Conservation (phyloP, 2,888 invertebrate genomes). For the Galeruca laticollis region DNA sequence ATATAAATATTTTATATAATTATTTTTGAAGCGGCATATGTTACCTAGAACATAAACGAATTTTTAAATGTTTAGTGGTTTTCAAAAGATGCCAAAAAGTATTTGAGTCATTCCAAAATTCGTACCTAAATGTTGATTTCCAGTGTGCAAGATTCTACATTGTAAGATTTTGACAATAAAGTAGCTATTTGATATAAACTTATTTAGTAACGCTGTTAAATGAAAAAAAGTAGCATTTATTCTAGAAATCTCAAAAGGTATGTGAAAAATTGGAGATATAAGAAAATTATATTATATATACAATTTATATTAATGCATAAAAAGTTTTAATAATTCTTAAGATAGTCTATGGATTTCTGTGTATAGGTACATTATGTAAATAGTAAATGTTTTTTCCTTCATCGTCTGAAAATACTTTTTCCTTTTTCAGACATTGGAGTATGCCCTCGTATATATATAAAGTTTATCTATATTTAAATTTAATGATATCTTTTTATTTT, state of each 20-base stretch:
- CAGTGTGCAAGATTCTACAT: conserved; percentile 63
- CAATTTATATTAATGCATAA: conserved; percentile 64
- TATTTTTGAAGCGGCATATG: conserved; percentile 4
- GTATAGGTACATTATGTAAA: conserved; percentile 63
- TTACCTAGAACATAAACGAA: background rate
- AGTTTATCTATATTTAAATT: conserved; percentile 44
- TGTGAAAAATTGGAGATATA: conserved; percentile 63
- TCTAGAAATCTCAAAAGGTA: conserved; percentile 62
- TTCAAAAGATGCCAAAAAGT: conserved; percentile 34
- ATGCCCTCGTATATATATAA: conserved; percentile 37
- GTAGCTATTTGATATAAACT: conserved; percentile 67
- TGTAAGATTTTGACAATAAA: conserved; percentile 68
- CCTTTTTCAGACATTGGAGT: conserved; percentile 41
- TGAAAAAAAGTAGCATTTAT: conserved; percentile 65
- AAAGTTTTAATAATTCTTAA: conserved; percentile 62
- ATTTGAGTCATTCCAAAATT: conserved; percentile 66
- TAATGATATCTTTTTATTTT: conserved; percentile 49
- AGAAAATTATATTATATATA: conserved; percentile 59
- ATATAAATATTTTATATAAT: conserved; percentile 2
- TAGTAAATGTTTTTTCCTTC: conserved; percentile 58
- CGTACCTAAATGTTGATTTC: conserved; percentile 66
- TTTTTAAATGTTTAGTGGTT: conserved; percentile 3
- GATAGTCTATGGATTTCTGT: conserved; percentile 63
- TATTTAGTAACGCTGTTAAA: conserved; percentile 64
- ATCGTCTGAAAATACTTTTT: conserved; percentile 43